Evolutionary conservation across 2,888 invertebrate species (phyloP), one percentile per base, ranked within the genome.

Genomic region (Synanthedon andrenaeformis): DNA sequence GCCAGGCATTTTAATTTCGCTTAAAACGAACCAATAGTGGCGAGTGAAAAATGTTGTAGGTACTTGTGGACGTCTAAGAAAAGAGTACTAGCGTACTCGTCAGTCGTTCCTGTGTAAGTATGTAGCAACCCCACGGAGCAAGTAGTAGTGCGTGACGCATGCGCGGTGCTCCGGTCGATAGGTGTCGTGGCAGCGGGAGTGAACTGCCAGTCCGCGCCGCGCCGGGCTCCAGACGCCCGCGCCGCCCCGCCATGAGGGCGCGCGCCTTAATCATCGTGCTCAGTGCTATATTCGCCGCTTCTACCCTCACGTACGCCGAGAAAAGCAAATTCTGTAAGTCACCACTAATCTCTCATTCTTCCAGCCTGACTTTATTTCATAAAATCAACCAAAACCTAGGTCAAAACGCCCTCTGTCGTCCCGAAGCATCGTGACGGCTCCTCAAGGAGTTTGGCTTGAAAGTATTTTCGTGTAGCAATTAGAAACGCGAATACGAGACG

Each of bases 261-360:
- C 80, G 84, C 70, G 80, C 77, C 68, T 61, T 78, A 55, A 68
- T 79, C 57, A 60, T 74, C 64, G 68, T 79, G 70, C 71, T 74
- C 61, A 67, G 68, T 70, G 78, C 77, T 67, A 65, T 81, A 59
- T 72, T 80, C 59, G 74, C 77, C 61, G 66, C 71, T 57, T 64
- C 72, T 58, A 67, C 67, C 63, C 59, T 66, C 69, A 67, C 67
- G 64, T 67, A 78, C 70, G 88, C 85, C 56, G 88, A 88, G 79
- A 88, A 88, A 69, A 88, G 88, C 79, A 88, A 88, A 69, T 88
- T 88, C 80, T 88, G 88, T 88, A 73, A 87, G 88, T 88, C 57
- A 55, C 60, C 35, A 51, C 49, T 12, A 14, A 49, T 23, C 12
- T 49, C 23, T 17, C 49, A 13, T 13, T 13, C 45, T 45, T 45